Percentiles rank a stretch among this genome's conserved stretches.
Evolutionary conservation across 2,888 invertebrate species (phyloP).

Genomic region (Aphrophora alni): DNA sequence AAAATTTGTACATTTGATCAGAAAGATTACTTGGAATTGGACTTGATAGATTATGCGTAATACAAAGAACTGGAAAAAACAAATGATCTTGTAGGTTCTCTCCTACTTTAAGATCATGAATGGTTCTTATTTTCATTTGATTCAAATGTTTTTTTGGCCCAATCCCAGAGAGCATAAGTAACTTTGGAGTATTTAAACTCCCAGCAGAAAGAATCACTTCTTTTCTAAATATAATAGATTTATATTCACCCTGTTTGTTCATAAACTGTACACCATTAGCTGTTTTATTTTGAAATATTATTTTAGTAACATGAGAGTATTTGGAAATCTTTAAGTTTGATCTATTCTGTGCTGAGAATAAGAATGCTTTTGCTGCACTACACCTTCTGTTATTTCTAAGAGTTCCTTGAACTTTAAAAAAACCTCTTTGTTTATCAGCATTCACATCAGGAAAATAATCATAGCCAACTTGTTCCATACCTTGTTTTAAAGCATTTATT

Average conservation of each 20-base stretch:
- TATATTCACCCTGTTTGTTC: constrained; percentile 57
- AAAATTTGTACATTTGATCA: constrained; percentile 52
- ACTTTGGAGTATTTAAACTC: constrained; percentile 79
- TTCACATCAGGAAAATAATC: constrained; percentile 52
- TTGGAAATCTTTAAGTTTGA: constrained; percentile 66
- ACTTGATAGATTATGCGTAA: constrained; percentile 33
- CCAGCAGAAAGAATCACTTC: constrained; percentile 80
- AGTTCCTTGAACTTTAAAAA: constrained; percentile 43
- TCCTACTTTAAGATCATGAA: constrained; percentile 67
- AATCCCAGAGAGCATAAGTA: constrained; percentile 82
- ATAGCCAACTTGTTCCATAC: constrained; percentile 45
- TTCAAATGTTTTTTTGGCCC: constrained; percentile 66
- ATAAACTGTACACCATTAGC: constrained; percentile 65
- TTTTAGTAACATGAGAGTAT: constrained; percentile 62
- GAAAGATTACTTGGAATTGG: constrained; percentile 53
- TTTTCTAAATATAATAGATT: constrained; percentile 63
- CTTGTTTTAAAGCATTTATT: constrained; percentile 43
- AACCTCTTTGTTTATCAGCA: constrained; percentile 40
- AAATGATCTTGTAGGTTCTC: constrained; percentile 60
- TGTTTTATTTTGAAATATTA: constrained; percentile 61
- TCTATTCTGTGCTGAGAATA: constrained; percentile 43
- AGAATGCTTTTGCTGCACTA: constrained; percentile 47
- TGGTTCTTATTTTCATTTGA: constrained; percentile 61
- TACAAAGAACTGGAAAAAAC: constrained; percentile 34
- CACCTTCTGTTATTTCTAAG: constrained; percentile 43